Percentiles rank a stretch among this genome's conserved stretches.
Evolutionary conservation across 2,113 vertebrate genomes (phyloP).

Genomic region (Tiliqua scincoides): DNA sequence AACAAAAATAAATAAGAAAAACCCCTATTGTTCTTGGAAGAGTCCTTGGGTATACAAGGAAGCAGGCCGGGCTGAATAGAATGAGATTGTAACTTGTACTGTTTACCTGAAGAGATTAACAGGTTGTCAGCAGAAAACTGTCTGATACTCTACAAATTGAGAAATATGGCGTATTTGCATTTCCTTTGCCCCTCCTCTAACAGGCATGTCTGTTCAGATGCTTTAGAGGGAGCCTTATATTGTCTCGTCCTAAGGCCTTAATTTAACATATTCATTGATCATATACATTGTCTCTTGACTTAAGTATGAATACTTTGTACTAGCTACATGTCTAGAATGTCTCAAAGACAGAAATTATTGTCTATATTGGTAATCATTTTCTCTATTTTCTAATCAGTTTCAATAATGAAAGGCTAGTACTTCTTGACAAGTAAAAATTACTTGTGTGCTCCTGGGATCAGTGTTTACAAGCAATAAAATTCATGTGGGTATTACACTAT

Average conservation of each 20-base stretch:
- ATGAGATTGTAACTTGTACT: not conserved
- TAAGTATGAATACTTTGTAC: not conserved
- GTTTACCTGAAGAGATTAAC: not conserved
- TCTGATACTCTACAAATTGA: not conserved
- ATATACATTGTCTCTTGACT: not conserved
- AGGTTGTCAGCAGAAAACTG: not conserved
- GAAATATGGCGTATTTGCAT: not conserved
- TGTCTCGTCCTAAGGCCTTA: not conserved
- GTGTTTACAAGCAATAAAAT: not conserved
- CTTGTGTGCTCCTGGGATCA: conserved; percentile 9
- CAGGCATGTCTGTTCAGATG: not conserved
- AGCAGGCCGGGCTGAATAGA: not conserved
- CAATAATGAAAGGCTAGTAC: not conserved
- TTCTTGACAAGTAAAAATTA: not conserved
- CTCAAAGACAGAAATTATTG: not conserved
- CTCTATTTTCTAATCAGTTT: not conserved
- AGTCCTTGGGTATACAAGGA: not conserved
- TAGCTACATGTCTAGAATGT: not conserved
- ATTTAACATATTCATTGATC: not conserved
- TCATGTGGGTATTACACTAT: not conserved
- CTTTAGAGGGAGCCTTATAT: not conserved
- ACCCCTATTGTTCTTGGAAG: not conserved
- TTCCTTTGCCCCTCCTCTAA: not conserved
- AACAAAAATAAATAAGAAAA: too few species aligned
- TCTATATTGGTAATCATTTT: not conserved